These are phyloP conservation scores for Notolabrus celidotus DNA, from an alignment of 2,797 vertebrate species.

Conservation along the genomic window DNA sequence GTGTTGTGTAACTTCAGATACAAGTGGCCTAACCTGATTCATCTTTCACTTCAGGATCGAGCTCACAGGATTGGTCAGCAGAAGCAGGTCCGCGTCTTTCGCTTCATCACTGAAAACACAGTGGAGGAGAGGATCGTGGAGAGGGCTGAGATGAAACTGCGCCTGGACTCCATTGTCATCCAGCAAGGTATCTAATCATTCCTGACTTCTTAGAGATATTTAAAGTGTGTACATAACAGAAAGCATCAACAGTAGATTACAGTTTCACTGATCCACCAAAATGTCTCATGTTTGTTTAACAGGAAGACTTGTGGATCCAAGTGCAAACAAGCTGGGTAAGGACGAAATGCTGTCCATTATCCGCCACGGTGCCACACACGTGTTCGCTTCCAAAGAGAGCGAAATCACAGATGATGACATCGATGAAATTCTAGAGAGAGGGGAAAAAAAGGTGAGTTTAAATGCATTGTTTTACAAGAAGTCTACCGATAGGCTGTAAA, in stretches of 20 bases:
- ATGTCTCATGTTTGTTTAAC: conserved; percentile 13
- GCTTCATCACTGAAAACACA: conserved; percentile 98
- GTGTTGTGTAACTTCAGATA: neutral
- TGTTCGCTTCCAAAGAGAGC: conserved; percentile 98
- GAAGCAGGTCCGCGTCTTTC: conserved; percentile 96
- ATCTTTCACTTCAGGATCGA: conserved; percentile 87
- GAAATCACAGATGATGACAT: conserved; percentile 99
- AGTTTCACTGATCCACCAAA: no score
- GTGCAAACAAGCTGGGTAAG: conserved; percentile 96
- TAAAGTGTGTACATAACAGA: neutral
- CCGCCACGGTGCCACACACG: conserved; percentile 96
- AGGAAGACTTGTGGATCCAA: conserved; percentile 98
- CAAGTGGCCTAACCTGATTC: neutral
- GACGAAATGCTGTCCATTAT: conserved; percentile 99
- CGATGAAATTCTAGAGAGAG: conserved; percentile 95
- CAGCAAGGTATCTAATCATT: conserved; percentile 89
- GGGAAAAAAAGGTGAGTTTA: conserved; percentile 92
- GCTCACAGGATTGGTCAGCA: conserved; percentile 98
- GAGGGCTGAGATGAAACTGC: conserved; percentile 97
- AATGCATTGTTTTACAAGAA: neutral
- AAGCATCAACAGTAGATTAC: neutral
- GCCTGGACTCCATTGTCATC: conserved; percentile 98
- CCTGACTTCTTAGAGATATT: neutral
- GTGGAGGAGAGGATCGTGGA: conserved; percentile 99
- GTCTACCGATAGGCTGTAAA: accelerated